Conservation (phyloP, 2,797 vertebrate species). For the Phoxinus dragarum region DNA sequence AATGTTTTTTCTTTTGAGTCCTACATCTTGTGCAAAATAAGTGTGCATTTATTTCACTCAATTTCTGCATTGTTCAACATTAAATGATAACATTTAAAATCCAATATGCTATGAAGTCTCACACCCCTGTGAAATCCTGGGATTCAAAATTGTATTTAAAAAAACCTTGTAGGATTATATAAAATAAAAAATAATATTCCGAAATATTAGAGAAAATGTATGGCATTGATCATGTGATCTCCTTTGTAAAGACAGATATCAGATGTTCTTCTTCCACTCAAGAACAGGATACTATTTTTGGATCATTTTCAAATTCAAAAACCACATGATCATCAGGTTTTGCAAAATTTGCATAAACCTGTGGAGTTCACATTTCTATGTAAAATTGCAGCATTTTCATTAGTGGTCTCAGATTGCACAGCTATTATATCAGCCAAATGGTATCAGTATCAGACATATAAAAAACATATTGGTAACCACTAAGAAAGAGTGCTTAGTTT, state of each 20-base stretch:
- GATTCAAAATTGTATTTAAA: background rate
- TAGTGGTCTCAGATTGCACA: background rate
- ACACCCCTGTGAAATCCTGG: background rate
- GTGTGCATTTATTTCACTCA: background rate
- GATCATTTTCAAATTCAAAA: background rate
- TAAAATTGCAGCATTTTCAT: background rate
- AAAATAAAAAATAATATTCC: background rate
- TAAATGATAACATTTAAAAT: background rate
- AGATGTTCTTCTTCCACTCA: background rate
- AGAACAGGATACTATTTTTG: background rate
- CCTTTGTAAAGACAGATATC: background rate
- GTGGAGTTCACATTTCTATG: background rate
- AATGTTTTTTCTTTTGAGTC: background rate
- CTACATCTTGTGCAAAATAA: background rate
- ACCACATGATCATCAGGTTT: background rate
- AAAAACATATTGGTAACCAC: background rate
- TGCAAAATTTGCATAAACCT: background rate
- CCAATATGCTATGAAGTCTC: background rate
- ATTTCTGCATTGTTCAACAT: background rate
- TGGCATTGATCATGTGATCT: background rate
- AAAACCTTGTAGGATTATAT: background rate
- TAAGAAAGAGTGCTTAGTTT: background rate
- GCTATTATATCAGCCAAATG: background rate
- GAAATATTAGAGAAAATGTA: background rate
- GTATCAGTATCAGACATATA: background rate